A percentile compares a stretch with the other conserved stretches of the same genome.
phyloP scores from a whole-genome alignment of 1,140 invertebrate genomes.

The Anadara kagoshimensis region DNA sequence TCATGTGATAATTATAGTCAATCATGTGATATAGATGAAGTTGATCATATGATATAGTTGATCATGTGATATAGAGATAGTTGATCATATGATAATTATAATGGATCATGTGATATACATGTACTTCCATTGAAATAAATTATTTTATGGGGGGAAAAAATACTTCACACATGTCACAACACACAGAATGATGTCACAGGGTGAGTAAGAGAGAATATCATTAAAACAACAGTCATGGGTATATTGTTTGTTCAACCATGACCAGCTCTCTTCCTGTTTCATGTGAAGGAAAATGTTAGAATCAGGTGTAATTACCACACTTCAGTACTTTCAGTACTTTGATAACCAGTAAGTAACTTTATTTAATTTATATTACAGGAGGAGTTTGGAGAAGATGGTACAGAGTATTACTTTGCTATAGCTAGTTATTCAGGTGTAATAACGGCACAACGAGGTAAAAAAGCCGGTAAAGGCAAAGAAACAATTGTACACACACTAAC shows the following conservation, averaged over 20 bases:
- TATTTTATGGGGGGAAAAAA: neutral
- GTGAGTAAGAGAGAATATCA: neutral
- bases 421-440: slow-evolving; percentile 75
- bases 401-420: slow-evolving; percentile 85
- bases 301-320: too few relatives aligned
- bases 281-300: too few relatives aligned
- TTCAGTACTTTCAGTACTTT: too few relatives aligned
- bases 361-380: slow-evolving; percentile 76
- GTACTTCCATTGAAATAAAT: neutral
- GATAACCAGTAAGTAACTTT: neutral
- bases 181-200: neutral
- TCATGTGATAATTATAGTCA: neutral
- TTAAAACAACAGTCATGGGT: neutral
- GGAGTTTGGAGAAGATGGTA: slow-evolving; percentile 87
- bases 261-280: too few relatives aligned
- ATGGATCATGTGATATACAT: neutral
- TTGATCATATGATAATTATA: neutral
- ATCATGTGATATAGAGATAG: neutral
- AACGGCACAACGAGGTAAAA: slow-evolving; percentile 76
- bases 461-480: slow-evolving; percentile 62
- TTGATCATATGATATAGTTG: neutral
- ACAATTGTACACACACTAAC: slow-evolving; percentile 73
- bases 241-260: too few relatives aligned
- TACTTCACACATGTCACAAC: neutral
- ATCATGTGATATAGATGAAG: neutral